phyloP scores from a whole-genome alignment of 1,140 invertebrate species.

The Drosophila varians region DNA sequence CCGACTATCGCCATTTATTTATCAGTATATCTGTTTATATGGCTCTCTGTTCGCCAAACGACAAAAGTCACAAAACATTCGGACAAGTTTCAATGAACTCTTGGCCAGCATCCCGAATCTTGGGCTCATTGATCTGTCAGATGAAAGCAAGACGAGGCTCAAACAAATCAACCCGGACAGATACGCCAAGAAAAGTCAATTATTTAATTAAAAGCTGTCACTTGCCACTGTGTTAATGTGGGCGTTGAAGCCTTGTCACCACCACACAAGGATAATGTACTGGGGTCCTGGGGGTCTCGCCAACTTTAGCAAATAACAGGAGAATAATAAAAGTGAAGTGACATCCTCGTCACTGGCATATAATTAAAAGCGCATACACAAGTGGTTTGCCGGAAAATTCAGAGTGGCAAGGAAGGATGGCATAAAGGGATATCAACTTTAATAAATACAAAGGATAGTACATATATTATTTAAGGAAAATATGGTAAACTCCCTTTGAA shows the following conservation, averaged over 20 bases:
- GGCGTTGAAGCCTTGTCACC: conserved; percentile 24
- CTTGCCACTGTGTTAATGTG: conserved; percentile 51
- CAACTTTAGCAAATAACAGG: conserved; percentile 24
- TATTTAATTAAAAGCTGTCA: conserved; percentile 80
- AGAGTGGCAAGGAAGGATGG: background rate
- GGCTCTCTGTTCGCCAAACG: conserved; percentile 7
- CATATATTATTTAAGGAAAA: too few relatives aligned
- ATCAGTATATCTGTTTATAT: conserved; percentile 25
- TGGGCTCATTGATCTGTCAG: conserved; percentile 46
- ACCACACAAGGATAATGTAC: background rate
- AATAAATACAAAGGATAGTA: too few relatives aligned
- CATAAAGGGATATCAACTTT: too few relatives aligned
- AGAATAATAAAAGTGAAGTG: conserved; percentile 46
- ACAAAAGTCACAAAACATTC: conserved; percentile 30
- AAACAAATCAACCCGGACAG: conserved; percentile 26
- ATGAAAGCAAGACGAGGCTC: conserved; percentile 42
- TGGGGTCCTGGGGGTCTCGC: background rate
- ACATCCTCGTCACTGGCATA: conserved; percentile 40
- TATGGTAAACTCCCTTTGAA: background rate
- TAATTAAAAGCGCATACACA: conserved; percentile 71
- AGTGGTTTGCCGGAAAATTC: conserved; percentile 20
- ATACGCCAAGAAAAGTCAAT: conserved; percentile 53
- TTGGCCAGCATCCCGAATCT: conserved; percentile 48
- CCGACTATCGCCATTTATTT: conserved; percentile 19
- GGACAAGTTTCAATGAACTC: conserved; percentile 63